A percentile compares a stretch with the other conserved stretches of the same genome.
phyloP scores from a whole-genome alignment of 2,113 vertebrate genomes.

The Archilochus colubris region DNA sequence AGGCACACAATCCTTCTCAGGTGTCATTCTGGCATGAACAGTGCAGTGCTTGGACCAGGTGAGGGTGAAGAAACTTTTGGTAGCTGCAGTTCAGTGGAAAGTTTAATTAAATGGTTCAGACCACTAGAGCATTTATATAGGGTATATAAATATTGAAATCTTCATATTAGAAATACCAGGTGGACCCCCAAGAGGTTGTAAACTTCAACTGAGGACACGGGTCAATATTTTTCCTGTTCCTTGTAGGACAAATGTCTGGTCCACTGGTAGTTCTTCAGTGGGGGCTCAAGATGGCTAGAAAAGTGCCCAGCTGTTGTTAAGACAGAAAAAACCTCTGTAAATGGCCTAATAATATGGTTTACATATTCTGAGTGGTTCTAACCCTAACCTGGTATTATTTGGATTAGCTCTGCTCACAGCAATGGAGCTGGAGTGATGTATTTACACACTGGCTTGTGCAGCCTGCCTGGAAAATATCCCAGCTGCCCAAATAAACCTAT shows the following conservation, averaged over 20 bases:
- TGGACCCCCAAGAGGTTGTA: not conserved
- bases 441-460: not conserved
- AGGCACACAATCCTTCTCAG: not conserved
- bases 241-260: not conserved
- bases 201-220: not conserved
- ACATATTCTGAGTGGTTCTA: not conserved
- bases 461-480: not conserved
- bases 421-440: not conserved
- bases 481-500: not conserved
- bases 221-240: not conserved
- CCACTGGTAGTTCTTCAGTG: rapidly evolving
- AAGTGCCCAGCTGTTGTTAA: not conserved
- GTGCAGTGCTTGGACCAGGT: not conserved
- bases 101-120: not conserved
- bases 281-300: not conserved
- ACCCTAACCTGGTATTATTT: not conserved
- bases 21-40: not conserved
- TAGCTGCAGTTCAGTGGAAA: not conserved
- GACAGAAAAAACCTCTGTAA: not conserved
- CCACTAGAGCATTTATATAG: not conserved
- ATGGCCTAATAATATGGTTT: not conserved
- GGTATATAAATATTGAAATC: not conserved
- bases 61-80: rapidly evolving
- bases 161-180: not conserved
- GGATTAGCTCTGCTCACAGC: not conserved